phyloP scores from a whole-genome alignment of 1,140 invertebrate genomes.

The Diplogasteroides magnus region DNA sequence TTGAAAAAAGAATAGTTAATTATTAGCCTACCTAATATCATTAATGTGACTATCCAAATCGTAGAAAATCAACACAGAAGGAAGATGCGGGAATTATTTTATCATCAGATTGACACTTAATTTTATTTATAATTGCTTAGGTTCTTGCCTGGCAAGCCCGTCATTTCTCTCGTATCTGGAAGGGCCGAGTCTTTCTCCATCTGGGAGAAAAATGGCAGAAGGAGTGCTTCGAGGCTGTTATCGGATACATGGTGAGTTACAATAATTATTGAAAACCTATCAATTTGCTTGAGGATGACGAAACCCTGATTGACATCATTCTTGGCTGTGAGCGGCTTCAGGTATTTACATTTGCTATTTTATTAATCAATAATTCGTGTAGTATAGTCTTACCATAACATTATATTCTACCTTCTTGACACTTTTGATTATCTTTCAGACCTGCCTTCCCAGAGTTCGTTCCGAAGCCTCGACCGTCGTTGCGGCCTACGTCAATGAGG shows the following conservation, averaged over 20 bases:
- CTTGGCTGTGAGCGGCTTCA: conserved; percentile 49
- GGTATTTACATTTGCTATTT: too few species aligned
- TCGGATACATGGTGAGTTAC: conserved; percentile 24
- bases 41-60: too few species aligned
- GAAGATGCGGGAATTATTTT: too few species aligned
- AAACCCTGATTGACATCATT: conserved; percentile 46
- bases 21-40: too few species aligned
- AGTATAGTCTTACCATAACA: too few species aligned
- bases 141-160: conserved; percentile 42
- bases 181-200: conserved; percentile 50
- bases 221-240: conserved; percentile 42
- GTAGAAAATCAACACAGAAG: too few species aligned
- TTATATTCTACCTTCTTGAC: too few species aligned
- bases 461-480: conserved; percentile 24
- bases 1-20: too few species aligned
- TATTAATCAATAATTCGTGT: too few species aligned
- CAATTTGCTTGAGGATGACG: conserved; percentile 30
- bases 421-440: too few species aligned
- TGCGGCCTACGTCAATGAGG: not conserved
- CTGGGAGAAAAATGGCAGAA: conserved; percentile 46
- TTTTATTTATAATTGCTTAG: too few species aligned
- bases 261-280: not conserved
- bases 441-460: conserved; percentile 40
- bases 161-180: conserved; percentile 51
- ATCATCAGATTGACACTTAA: too few species aligned